These are phyloP conservation scores for Oryzias dopingdopingensis DNA, from an alignment of 2,797 vertebrate species.

Conservation along the genomic window DNA sequence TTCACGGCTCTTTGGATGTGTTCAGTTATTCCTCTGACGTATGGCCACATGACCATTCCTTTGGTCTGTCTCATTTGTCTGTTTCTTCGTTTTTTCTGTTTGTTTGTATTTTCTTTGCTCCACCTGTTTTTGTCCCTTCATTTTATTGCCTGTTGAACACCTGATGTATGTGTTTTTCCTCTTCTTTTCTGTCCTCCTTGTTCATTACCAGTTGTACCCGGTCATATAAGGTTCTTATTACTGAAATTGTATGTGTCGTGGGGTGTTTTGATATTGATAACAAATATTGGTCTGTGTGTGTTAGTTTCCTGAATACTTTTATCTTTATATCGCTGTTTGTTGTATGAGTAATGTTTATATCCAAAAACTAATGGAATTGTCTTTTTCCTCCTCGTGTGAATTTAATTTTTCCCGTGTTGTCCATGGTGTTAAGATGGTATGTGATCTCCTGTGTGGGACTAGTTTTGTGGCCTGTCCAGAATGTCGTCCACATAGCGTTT, in stretches of 20 bases:
- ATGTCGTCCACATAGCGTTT: background rate
- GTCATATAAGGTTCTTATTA: background rate
- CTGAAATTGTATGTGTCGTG: background rate
- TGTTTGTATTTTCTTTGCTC: background rate
- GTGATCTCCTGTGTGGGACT: background rate
- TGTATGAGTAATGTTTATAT: background rate
- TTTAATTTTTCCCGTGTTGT: background rate
- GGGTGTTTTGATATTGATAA: background rate
- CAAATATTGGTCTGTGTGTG: background rate
- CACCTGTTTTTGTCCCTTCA: background rate
- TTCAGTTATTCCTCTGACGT: no score
- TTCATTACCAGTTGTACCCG: background rate
- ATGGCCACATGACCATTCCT: background rate
- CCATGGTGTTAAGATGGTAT: background rate
- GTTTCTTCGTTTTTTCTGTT: background rate
- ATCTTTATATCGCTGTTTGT: background rate
- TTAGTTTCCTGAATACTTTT: background rate
- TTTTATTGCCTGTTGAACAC: background rate
- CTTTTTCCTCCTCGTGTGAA: background rate
- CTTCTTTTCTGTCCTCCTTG: background rate
- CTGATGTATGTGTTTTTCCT: background rate
- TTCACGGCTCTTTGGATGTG: no score
- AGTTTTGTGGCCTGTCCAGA: background rate
- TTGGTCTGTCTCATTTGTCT: background rate
- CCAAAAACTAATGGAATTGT: background rate